phyloP scores from a whole-genome alignment of 1,140 invertebrate species.

The Aleiodes sp. region DNA sequence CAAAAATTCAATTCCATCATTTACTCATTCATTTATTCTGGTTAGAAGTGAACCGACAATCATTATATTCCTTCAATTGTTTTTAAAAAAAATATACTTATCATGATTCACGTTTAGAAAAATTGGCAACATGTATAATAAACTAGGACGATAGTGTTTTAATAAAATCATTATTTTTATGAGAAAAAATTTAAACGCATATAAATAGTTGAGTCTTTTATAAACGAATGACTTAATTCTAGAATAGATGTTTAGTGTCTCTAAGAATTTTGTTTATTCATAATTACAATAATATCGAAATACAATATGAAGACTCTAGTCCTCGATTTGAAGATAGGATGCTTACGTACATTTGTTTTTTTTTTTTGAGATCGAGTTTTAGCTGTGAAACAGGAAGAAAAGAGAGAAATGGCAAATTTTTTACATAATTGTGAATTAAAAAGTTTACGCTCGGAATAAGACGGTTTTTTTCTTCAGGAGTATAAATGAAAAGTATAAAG shows the following conservation, averaged over 20 bases:
- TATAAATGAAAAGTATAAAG: too few species aligned
- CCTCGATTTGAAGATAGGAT: constrained; percentile 10
- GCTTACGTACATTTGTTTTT: constrained; percentile 20
- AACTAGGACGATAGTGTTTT: neutral
- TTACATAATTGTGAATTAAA: too few species aligned
- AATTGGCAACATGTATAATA: too few species aligned
- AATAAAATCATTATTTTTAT: neutral
- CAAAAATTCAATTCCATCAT: neutral
- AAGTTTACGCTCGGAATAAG: too few species aligned
- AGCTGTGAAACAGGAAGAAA: neutral
- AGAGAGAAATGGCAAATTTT: too few species aligned
- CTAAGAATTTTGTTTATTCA: constrained; percentile 36
- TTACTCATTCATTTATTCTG: too few species aligned
- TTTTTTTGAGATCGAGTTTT: neutral
- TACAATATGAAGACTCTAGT: constrained; percentile 31
- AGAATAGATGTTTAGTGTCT: constrained; percentile 16
- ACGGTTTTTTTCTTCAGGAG: too few species aligned
- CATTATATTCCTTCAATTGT: constrained; percentile 42
- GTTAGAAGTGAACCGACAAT: constrained; percentile 55
- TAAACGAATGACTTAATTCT: constrained; percentile 23
- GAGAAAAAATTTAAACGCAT: constrained; percentile 4
- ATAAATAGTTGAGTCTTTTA: constrained; percentile 10
- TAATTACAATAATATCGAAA: constrained; percentile 34
- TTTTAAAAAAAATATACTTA: constrained; percentile 26
- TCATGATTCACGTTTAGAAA: neutral